phyloP scores from a whole-genome alignment of 2,888 invertebrate genomes.

The Linnaemya tessellans region DNA sequence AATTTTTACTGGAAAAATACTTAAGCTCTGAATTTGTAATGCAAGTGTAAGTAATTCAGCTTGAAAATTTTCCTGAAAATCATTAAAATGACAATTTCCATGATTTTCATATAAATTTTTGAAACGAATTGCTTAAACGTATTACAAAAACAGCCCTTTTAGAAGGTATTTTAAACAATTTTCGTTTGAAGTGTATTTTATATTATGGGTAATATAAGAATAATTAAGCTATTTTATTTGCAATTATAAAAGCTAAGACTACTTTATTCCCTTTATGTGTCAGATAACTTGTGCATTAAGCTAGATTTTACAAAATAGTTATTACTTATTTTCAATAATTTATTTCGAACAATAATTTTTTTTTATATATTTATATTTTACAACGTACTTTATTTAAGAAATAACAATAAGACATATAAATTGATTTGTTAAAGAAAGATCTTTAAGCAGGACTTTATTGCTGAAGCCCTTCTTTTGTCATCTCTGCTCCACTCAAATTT shows the following conservation, averaged over 20 bases:
- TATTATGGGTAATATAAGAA: constrained; percentile 15
- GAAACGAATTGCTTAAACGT: background rate
- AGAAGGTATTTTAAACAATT: constrained; percentile 23
- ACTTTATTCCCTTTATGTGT: constrained; percentile 79
- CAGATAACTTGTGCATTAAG: constrained; percentile 77
- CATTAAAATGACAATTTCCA: background rate
- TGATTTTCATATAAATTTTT: background rate
- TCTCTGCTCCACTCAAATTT: constrained; percentile 72
- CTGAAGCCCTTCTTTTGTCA: constrained; percentile 41
- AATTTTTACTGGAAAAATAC: constrained; percentile 77
- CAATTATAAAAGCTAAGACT: constrained; percentile 60
- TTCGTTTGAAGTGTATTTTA: constrained; percentile 26
- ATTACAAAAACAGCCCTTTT: background rate
- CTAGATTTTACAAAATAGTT: constrained; percentile 61
- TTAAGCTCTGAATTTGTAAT: background rate
- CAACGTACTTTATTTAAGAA: constrained; percentile 29
- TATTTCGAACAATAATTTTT: constrained; percentile 38
- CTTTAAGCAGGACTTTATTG: constrained; percentile 46
- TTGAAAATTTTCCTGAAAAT: background rate
- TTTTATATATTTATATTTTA: constrained; percentile 19
- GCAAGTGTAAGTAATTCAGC: background rate
- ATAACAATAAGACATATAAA: constrained; percentile 69
- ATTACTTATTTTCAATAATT: constrained; percentile 25
- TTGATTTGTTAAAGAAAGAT: constrained; percentile 78
- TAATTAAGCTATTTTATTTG: constrained; percentile 18